A percentile compares a stretch with the other conserved stretches of the same genome.
Evolutionary conservation across 2,888 invertebrate genomes (phyloP).

Genomic region (Phyllotreta cruciferae): DNA sequence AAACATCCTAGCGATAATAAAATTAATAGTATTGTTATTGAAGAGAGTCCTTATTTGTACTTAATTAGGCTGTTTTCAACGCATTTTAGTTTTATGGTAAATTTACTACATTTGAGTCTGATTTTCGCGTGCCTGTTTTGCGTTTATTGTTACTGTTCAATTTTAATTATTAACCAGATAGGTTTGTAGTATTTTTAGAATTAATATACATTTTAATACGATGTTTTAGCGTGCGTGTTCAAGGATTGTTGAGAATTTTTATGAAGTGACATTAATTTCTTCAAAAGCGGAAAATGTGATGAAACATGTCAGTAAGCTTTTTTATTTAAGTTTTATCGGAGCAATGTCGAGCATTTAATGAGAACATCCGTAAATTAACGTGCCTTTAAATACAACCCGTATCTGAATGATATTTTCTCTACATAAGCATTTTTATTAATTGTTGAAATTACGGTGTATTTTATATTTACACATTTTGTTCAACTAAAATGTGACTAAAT

Average conservation of each 20-base stretch:
- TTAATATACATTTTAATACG: constrained; percentile 6
- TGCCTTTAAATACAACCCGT: no score
- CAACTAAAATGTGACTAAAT: background rate
- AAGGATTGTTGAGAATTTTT: constrained; percentile 11
- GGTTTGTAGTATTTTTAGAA: constrained; percentile 10
- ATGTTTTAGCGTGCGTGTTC: constrained; percentile 11
- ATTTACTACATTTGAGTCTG: constrained; percentile 17
- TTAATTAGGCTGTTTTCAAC: constrained; percentile 14
- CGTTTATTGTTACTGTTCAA: constrained; percentile 10
- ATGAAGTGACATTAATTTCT: background rate
- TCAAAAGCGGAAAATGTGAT: background rate
- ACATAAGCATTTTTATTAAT: background rate
- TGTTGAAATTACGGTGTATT: background rate
- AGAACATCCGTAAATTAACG: no score
- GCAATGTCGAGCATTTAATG: no score
- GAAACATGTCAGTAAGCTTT: background rate
- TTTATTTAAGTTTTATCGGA: background rate
- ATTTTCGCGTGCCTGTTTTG: constrained; percentile 10
- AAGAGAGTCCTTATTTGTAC: constrained; percentile 13
- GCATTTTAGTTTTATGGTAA: constrained; percentile 16
- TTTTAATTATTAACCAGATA: constrained; percentile 1
- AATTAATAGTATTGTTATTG: background rate
- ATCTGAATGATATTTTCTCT: no score
- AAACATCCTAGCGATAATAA: no score
- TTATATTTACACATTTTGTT: constrained; percentile 4